Conservation (phyloP, 1,140 invertebrate species). For the Drosophila punjabiensis region DNA sequence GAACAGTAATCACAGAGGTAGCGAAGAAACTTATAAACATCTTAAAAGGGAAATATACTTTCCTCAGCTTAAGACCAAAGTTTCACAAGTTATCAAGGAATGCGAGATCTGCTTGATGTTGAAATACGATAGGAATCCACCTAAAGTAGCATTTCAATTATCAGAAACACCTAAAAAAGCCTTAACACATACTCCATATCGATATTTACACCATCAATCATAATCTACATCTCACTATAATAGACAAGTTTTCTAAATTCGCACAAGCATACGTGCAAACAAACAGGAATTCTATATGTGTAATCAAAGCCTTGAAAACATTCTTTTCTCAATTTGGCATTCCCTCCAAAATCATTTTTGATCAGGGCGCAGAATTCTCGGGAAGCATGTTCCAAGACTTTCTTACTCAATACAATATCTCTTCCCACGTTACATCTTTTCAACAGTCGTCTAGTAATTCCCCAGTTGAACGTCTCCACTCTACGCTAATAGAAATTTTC, state of each 20-base stretch:
- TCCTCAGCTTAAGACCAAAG: not conserved
- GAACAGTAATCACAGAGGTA: not conserved
- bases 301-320: not conserved
- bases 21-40: not conserved
- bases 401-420: too few species aligned
- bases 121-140: not conserved
- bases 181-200: not conserved
- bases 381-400: not conserved
- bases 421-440: not conserved
- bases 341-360: conserved; percentile 4
- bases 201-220: too few species aligned
- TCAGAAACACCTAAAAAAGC: not conserved
- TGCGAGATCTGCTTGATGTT: not conserved
- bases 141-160: not conserved
- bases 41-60: not conserved
- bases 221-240: not conserved
- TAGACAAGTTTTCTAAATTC: not conserved
- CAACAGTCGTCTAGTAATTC: conserved; percentile 15
- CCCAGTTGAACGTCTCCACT: conserved; percentile 12
- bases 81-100: not conserved
- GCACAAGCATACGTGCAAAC: not conserved
- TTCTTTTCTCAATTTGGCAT: conserved; percentile 3
- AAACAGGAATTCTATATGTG: not conserved
- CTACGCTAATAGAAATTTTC: conserved; percentile 20
- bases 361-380: conserved; percentile 2